Conservation (phyloP, 2,113 vertebrate genomes). For the Grallaria varia region DNA sequence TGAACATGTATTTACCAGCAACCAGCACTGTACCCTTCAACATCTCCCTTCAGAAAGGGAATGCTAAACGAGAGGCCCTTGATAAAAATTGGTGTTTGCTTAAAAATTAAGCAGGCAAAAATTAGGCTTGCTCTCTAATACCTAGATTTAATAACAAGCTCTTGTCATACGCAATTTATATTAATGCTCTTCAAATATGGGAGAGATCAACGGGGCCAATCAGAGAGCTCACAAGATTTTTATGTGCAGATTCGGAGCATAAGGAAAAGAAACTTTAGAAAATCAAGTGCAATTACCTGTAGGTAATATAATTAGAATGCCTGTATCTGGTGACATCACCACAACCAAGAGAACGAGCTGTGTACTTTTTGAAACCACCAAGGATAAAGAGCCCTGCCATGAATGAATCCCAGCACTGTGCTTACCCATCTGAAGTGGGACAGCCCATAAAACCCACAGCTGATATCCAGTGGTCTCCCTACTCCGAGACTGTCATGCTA, state of each 20-base stretch:
- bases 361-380: not conserved
- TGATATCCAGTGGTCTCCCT: rapidly evolving
- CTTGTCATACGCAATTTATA: not conserved
- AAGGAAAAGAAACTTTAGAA: not conserved
- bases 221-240: not conserved
- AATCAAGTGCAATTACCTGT: not conserved
- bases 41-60: not conserved
- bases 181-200: not conserved
- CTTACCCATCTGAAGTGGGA: rapidly evolving
- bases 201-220: not conserved
- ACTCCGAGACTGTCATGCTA: rapidly evolving
- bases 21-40: not conserved
- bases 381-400: not conserved
- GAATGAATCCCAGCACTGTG: rapidly evolving
- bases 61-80: not conserved
- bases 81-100: not conserved
- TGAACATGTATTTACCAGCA: rapidly evolving
- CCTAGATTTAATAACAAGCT: not conserved
- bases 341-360: not conserved
- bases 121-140: not conserved
- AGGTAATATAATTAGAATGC: not conserved
- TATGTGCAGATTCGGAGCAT: rapidly evolving
- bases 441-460: not conserved
- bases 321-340: not conserved
- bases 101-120: not conserved